Evolutionary conservation across 2,797 vertebrate genomes (phyloP).

Genomic region (Pipistrellus nathusii): DNA sequence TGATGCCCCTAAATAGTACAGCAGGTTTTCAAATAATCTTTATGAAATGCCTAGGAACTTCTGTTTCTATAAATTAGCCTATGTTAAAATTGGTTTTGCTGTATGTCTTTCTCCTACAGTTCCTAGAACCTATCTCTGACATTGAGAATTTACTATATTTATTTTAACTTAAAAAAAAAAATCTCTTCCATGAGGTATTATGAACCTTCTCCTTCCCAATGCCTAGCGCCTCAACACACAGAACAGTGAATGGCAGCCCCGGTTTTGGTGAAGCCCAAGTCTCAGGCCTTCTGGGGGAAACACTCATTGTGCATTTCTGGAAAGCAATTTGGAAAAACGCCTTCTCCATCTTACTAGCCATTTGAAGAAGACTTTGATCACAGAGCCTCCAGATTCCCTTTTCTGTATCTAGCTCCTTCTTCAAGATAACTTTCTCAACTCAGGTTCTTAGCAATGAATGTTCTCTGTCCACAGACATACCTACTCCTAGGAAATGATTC

Average conservation of each 20-base stretch:
- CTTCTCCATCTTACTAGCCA: background rate
- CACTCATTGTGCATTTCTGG: background rate
- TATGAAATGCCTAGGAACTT: background rate
- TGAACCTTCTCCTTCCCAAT: background rate
- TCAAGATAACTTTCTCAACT: background rate
- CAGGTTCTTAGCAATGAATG: background rate
- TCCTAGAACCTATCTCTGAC: background rate
- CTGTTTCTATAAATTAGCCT: background rate
- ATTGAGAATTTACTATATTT: background rate
- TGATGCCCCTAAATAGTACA: background rate
- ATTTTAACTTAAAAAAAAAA: slow-evolving; percentile 14
- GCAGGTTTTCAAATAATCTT: background rate
- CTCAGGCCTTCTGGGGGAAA: background rate
- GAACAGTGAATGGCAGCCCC: no score
- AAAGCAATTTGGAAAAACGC: background rate
- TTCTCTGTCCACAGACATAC: background rate
- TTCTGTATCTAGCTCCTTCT: background rate
- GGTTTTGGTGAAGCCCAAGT: background rate
- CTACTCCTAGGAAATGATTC: background rate
- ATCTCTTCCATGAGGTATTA: background rate
- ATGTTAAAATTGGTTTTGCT: background rate
- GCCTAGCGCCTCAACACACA: background rate
- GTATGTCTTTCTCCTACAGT: background rate
- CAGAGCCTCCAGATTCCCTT: background rate
- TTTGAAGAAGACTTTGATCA: background rate